Base-by-base conservation (phyloP, 2,797 vertebrate genomes). In the Smutsia temminckii region DNA sequence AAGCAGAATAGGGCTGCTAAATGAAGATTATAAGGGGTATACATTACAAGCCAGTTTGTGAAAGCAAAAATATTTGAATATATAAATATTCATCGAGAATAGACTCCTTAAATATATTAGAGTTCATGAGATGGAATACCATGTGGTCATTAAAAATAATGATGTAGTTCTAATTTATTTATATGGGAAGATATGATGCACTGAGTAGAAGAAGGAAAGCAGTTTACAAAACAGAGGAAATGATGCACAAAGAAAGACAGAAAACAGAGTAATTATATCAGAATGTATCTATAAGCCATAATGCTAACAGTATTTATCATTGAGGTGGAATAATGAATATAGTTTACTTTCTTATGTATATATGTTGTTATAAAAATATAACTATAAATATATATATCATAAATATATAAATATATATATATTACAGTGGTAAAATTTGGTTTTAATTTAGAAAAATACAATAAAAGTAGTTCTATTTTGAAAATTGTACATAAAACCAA, bases 21-120 rank as follows among this genome's bases (percentile, higher is more conserved):
- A 55, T 29, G 27, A 95, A 75, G 64, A 79, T 84, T 69, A 13
- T 75, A 25, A 59, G 49, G 34, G 29, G 27, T 14, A 46, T 29
- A 20, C 1, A 34, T 61, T 18, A 78, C 18, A 74, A 27, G 32
- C 51, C 8, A 46, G 57, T 42, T n/a, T 32, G 29, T 49, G 72
- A 72, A 83, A 81, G 21, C 20, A 80, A 55, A 66, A 18, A 12
- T 29, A 85, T 74, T 81, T 96, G 49, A 74, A 88, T 85, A 91
- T 53, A 59, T 64, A 89, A 86, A 59, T 84, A 84, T 55, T 83
- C 68, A 81, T 74, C 32, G 69, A 7, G 34, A 85, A 14, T 1
- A 61, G 9, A 69, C 1, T 71, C 11, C 29, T 75, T 57, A 64
- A 49, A 25, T 69, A 53, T 49, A 69, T 46, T 69, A 64, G 17